A percentile compares a stretch with the other conserved stretches of the same genome.
phyloP scores from a whole-genome alignment of 2,113 vertebrate species.

The Neopipo cinnamomea region DNA sequence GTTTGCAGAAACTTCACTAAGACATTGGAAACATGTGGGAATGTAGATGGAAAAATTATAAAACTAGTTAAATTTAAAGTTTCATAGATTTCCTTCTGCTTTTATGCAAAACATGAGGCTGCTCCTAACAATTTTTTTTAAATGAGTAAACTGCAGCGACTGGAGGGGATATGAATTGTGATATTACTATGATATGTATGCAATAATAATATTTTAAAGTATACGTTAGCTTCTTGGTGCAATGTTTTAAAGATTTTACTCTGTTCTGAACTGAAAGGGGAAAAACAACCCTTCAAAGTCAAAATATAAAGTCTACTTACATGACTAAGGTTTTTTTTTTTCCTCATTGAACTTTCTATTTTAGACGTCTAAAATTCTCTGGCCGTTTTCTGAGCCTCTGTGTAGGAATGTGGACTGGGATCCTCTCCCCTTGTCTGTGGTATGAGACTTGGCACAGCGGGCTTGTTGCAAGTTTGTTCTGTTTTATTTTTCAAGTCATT shows the following conservation, averaged over 20 bases:
- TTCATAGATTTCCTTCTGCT: not conserved
- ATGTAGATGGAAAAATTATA: not conserved
- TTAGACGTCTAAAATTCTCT: not conserved
- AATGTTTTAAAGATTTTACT: not conserved
- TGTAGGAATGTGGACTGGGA: not conserved
- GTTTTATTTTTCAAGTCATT: not conserved
- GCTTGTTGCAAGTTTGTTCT: not conserved
- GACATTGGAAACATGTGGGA: not conserved
- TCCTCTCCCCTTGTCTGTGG: not conserved
- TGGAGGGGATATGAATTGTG: not conserved
- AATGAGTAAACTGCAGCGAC: not conserved
- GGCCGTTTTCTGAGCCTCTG: not conserved
- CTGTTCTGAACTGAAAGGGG: not conserved
- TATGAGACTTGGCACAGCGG: not conserved
- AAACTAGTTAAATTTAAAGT: not conserved
- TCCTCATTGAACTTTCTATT: not conserved
- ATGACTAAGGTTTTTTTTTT: not conserved
- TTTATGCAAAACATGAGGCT: not conserved
- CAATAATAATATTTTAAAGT: not conserved
- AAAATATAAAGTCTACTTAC: not conserved
- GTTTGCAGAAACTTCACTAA: not conserved
- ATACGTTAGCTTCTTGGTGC: not conserved
- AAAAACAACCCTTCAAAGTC: not conserved
- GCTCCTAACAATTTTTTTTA: not conserved
- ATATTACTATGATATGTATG: not conserved